A percentile compares a stretch with the other conserved stretches of the same genome.
Conservation (phyloP, 2,113 vertebrate genomes). For the Stigmatopora nigra region DNA sequence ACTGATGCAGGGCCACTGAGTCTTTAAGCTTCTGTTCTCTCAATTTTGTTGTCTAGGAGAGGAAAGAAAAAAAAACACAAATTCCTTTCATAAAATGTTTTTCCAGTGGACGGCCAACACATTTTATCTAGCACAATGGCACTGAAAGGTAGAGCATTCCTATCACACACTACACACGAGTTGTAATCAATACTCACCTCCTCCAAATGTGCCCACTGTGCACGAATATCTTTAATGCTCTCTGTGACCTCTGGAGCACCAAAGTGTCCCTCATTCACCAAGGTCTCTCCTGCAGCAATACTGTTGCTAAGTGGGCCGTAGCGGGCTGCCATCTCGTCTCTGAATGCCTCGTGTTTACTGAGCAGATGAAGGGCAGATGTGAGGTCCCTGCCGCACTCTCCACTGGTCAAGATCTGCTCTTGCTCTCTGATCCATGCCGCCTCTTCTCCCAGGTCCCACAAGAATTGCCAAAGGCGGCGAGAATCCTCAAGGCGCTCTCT, state of each 20-base stretch:
- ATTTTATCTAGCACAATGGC: too few species aligned
- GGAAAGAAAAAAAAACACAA: not conserved
- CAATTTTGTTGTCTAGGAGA: slow-evolving; percentile 65
- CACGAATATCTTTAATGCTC: slow-evolving; percentile 71
- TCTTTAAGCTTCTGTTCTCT: slow-evolving; percentile 75
- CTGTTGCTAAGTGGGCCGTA: slow-evolving; percentile 79
- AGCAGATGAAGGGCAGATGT: slow-evolving; percentile 79
- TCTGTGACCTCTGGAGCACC: slow-evolving; percentile 72
- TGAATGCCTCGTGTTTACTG: slow-evolving; percentile 84
- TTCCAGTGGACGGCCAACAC: too few species aligned
- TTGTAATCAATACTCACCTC: slow-evolving; percentile 54
- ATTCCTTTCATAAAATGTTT: too few species aligned
- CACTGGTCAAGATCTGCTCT: slow-evolving; percentile 79
- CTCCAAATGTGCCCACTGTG: slow-evolving; percentile 79
- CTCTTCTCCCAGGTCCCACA: slow-evolving; percentile 87
- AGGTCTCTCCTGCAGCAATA: slow-evolving; percentile 73
- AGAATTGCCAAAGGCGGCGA: slow-evolving; percentile 81
- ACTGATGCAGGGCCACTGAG: slow-evolving; percentile 80
- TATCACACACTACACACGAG: not conserved
- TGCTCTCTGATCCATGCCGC: slow-evolving; percentile 89
- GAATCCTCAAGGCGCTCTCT: slow-evolving; percentile 80
- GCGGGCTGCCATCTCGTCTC: slow-evolving; percentile 84
- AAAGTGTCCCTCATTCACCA: slow-evolving; percentile 77
- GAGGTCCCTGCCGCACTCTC: slow-evolving; percentile 81
- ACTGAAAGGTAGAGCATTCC: not conserved